phyloP scores from a whole-genome alignment of 2,797 vertebrate genomes.

The Hybognathus amarus region DNA sequence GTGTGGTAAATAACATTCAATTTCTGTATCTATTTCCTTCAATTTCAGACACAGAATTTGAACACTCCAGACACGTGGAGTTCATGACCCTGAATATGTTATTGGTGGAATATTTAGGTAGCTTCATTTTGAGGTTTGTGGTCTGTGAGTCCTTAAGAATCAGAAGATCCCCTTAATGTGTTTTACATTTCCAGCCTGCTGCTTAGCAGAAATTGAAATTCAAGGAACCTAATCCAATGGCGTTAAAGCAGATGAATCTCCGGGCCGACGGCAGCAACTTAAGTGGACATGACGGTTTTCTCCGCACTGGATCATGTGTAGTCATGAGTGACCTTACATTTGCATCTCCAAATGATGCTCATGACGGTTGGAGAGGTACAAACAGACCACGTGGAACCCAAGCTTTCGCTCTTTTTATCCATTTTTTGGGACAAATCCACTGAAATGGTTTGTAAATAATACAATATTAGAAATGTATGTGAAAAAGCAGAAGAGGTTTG shows the following conservation, averaged over 20 bases:
- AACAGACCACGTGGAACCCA: neutral
- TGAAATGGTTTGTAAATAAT: slow-evolving; percentile 43
- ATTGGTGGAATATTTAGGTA: slow-evolving; percentile 21
- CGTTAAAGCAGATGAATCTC: slow-evolving; percentile 52
- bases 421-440: neutral
- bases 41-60: neutral
- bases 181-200: slow-evolving; percentile 51
- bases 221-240: slow-evolving; percentile 55
- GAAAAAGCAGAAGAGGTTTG: slow-evolving; percentile 36
- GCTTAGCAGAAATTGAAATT: slow-evolving; percentile 58
- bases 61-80: neutral
- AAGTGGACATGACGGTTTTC: slow-evolving; percentile 34
- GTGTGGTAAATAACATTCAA: neutral
- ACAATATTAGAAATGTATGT: slow-evolving; percentile 47
- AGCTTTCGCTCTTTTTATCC: neutral
- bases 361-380: slow-evolving; percentile 7
- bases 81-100: slow-evolving; percentile 18
- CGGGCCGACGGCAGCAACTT: slow-evolving; percentile 7
- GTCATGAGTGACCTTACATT: slow-evolving; percentile 52
- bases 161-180: slow-evolving; percentile 51
- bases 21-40: neutral
- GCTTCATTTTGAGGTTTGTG: slow-evolving; percentile 38
- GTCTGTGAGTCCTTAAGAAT: slow-evolving; percentile 45
- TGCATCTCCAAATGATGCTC: slow-evolving; percentile 48
- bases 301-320: slow-evolving; percentile 42